Base-by-base conservation (phyloP, 2,888 invertebrate genomes). In the Lasioglossum villosulum region DNA sequence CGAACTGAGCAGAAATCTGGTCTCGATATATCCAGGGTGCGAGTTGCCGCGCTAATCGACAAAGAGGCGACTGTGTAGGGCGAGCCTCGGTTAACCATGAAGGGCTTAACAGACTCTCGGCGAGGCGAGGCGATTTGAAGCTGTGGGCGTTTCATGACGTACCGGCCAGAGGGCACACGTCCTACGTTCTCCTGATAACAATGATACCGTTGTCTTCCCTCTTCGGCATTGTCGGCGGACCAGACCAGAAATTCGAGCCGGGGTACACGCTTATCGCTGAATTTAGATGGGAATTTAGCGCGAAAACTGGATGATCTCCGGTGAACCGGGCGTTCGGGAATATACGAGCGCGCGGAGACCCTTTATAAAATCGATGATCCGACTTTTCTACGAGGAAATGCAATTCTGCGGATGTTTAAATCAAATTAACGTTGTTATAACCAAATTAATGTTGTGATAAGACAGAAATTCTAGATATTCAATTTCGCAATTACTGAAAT, bases 21-120 rank as follows among this genome's bases (percentile, higher is more conserved):
- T 76, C 84, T 66, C 82, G 84, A 85, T 68, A 37, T 80, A 56
- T n/a, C 56, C 81, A 83, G 68, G 83, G 79, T 78, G 84, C 75
- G 83, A 87, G 86, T 84, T 87, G 82, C 85, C 83, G 85, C 86
- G 88, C 75, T 86, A 90, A 91, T 89, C 90, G 91, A 92, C 92
- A 92, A 93, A 93, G 93, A 92, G 90, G 75, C 91, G 90, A 92
- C 92, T 93, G 93, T 93, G 87, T 82, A 89, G 84, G 87, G 75
- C 86, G 86, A 90, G 88, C 86, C 86, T 84, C 83, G 90, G 88
- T 89, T 90, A 89, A 89, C 90, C 87, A 79, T 90, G 90, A 92
- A 91, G 91, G 91, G 91, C 87, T 88, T 89, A 87, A 90, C 92
- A 87, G 89, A 88, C 83, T 89, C 78, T 87, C 82, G 84, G 66